phyloP scores from a whole-genome alignment of 2,888 invertebrate genomes.

The Gymnocheta viridis region DNA sequence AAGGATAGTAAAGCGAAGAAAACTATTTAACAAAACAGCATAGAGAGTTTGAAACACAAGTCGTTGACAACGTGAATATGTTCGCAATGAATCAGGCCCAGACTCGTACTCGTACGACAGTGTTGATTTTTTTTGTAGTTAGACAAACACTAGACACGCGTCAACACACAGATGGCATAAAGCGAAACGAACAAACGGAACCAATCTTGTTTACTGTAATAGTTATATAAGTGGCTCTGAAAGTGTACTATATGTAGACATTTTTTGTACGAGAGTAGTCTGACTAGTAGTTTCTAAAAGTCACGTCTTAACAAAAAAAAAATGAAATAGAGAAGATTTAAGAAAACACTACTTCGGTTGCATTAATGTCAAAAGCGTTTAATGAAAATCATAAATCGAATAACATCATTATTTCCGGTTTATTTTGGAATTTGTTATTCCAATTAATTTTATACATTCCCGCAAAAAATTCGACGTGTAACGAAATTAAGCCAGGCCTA shows the following conservation, averaged over 20 bases:
- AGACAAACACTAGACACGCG: slow-evolving; percentile 12
- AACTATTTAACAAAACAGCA: slow-evolving; percentile 25
- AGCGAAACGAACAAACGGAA: slow-evolving; percentile 11
- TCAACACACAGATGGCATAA: slow-evolving; percentile 24
- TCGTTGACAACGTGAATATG: slow-evolving; percentile 53
- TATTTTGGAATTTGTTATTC: too few relatives aligned
- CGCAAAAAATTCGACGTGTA: too few relatives aligned
- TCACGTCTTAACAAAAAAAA: too few relatives aligned
- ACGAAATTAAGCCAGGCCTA: too few relatives aligned
- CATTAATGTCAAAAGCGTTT: too few relatives aligned
- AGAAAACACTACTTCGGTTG: too few relatives aligned
- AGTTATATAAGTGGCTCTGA: slow-evolving; percentile 8
- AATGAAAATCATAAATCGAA: too few relatives aligned
- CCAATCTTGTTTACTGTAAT: slow-evolving; percentile 29
- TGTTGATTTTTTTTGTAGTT: background rate
- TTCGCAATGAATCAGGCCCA: slow-evolving; percentile 17
- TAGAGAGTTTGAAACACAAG: slow-evolving; percentile 29
- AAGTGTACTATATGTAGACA: background rate
- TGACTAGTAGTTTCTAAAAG: background rate
- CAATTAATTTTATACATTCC: too few relatives aligned
- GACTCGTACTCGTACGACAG: too few relatives aligned
- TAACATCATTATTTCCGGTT: too few relatives aligned
- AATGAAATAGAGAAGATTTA: too few relatives aligned
- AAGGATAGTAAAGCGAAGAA: background rate
- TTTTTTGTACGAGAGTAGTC: background rate